Base-by-base conservation (phyloP, 2,888 invertebrate species). In the Blastobasis lacticolella region DNA sequence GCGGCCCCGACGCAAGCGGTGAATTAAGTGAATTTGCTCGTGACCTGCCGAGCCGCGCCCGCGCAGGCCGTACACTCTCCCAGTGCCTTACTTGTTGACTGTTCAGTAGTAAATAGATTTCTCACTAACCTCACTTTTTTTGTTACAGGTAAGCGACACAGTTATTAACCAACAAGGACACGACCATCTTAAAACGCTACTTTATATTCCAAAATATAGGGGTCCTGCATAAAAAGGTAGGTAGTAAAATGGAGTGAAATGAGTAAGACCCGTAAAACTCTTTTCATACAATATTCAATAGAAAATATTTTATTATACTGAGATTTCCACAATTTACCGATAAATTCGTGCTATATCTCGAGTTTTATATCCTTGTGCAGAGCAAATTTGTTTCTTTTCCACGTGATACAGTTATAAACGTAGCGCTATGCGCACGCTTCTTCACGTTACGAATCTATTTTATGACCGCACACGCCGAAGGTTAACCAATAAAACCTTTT, bases 401-500 rank as follows among this genome's bases (percentile, higher is more conserved):
- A 78, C 81, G 78, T 81, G 82, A 79, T 81, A 75, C 76, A 79
- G 84, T 84, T 84, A 84, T 83, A 84, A 81, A 83, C 81, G 80
- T 81, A 79, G 71, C 71, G 70, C 69, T 74, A 78, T 78, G 80
- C 77, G 81, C 81, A 80, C 81, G 78, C 76, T 80, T 73, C 81
- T 85, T 82, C 78, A 78, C 48, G 83, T 82, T 80, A 78, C 79
- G 86, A 84, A 88, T 84, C 80, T 79, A 85, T 88, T 88, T 88
- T 86, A 88, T 83, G 79, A 78, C 81, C 81, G 75, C 81, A 79
- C 77, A 81, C 79, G 76, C 79, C 82, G 78, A 88, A 88, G 85
- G 87, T 85, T 85, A 85, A 84, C 88, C 85, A 85, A 87, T 88
- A 88, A 88, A 88, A 88, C 81, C 86, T 85, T 84, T 86, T 87